Evolutionary conservation across 2,797 vertebrate genomes (phyloP), one percentile per base, ranked within the genome.

Genomic region (Macroramphosus scolopax): DNA sequence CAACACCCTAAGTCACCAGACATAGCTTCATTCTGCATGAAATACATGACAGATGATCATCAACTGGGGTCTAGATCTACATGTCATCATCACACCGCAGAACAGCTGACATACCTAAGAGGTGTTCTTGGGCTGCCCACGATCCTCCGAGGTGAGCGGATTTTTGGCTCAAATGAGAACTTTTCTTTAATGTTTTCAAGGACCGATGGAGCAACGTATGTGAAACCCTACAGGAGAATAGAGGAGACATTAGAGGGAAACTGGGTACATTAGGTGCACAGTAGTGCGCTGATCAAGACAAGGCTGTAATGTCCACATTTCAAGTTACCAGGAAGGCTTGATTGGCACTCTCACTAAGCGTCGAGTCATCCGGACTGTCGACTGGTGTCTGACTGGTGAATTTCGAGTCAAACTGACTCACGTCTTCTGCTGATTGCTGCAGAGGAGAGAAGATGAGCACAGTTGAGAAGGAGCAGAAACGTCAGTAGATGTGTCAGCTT

Each of bases 381-480:
- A 99, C 96, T 38, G 97, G 97, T 37, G 96, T 98, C 91, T 99
- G 96, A 86, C 95, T 94, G 83, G 97, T 99, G 91, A 99, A 99
- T 91, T 99, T 99, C 4, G 96, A 98, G 89, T 99, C 97, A 79
- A 99, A 99, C 85, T 99, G 97, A 91, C 97, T 99, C 84, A 98
- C 97, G 67, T 99, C 97, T 78, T 99, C 97, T 68, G 97, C 97
- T 12, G 97, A 99, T 97, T 99, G 95, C 97, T 98, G 72, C 33
- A 11, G 29, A 72, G 63, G 62, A 1, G 5, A 51, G 11, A 11
- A 51, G 28, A 28, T n/a, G n/a, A n/a, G n/a, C n/a, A n/a, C n/a
- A n/a, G n/a, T n/a, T n/a, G n/a, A n/a, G n/a, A n/a, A n/a, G n/a
- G n/a, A n/a, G n/a, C n/a, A n/a, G n/a, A n/a, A n/a, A n/a, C n/a